Conservation (phyloP, 1,140 invertebrate species). For the Drosophila littoralis region DNA sequence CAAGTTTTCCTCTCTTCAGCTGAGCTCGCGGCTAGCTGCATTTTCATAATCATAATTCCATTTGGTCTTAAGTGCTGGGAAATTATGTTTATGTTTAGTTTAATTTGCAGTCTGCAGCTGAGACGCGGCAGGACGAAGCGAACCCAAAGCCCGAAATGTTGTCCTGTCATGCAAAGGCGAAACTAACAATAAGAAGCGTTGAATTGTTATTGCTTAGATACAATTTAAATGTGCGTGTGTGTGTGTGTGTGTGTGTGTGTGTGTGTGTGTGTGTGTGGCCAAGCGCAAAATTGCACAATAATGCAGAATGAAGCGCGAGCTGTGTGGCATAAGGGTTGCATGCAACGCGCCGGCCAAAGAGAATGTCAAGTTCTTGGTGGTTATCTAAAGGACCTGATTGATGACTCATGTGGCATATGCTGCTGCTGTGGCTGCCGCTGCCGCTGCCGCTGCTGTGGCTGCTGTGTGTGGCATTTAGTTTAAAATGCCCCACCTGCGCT, state of each 20-base stretch:
- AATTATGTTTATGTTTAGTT: conserved; percentile 80
- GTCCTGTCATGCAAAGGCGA: conserved; percentile 52
- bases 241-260: neutral
- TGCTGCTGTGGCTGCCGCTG: no score
- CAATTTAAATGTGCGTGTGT: neutral
- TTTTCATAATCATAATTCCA: conserved; percentile 75
- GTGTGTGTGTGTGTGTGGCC: conserved; percentile 36
- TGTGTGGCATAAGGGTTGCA: conserved; percentile 27
- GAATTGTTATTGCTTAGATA: conserved; percentile 44
- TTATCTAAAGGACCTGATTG: conserved; percentile 70
- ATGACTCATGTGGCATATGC: conserved; percentile 71
- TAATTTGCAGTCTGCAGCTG: conserved; percentile 76
- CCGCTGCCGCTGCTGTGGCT: no score
- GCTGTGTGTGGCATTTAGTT: conserved; percentile 3
- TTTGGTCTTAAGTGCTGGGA: conserved; percentile 73
- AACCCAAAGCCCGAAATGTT: conserved; percentile 40
- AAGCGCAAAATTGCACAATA: conserved; percentile 57
- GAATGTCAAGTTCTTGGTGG: conserved; percentile 56
- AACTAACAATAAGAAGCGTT: conserved; percentile 32
- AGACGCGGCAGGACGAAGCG: conserved; percentile 33
- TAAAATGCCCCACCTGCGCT: conserved; percentile 20
- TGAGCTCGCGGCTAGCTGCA: conserved; percentile 61
- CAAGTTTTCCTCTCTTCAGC: conserved; percentile 45
- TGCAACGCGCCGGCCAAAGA: conserved; percentile 10
- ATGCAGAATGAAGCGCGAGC: conserved; percentile 40